A percentile compares a stretch with the other conserved stretches of the same genome.
phyloP scores from a whole-genome alignment of 2,797 vertebrate species.

The Champsocephalus esox region DNA sequence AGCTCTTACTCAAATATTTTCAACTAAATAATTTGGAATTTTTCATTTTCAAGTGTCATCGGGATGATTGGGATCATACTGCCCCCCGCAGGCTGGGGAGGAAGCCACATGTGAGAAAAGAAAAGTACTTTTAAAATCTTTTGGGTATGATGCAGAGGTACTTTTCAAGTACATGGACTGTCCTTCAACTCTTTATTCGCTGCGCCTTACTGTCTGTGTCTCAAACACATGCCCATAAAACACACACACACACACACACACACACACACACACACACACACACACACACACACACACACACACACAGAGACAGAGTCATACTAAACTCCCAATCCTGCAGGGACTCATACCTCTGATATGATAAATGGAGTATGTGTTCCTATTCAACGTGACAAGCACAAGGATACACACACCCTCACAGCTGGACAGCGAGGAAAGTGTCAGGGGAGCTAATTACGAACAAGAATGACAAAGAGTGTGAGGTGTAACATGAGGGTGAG shows the following conservation, averaged over 20 bases:
- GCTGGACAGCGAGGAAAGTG: constrained; percentile 60
- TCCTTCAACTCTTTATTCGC: constrained; percentile 69
- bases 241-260: neutral
- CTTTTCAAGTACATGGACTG: constrained; percentile 53
- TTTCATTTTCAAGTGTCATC: constrained; percentile 11
- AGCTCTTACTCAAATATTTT: constrained; percentile 6
- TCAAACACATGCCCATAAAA: constrained; percentile 33
- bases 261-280: neutral
- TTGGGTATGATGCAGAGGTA: constrained; percentile 22
- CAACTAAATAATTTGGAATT: constrained; percentile 10
- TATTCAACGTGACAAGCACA: constrained; percentile 49
- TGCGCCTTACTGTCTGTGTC: constrained; percentile 14
- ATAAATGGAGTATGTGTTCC: constrained; percentile 57
- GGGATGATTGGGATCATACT: constrained; percentile 47
- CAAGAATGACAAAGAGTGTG: constrained; percentile 31
- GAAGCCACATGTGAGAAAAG: constrained; percentile 29
- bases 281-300: too few species aligned
- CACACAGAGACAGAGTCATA: constrained; percentile 25
- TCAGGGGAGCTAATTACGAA: constrained; percentile 74
- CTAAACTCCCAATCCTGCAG: constrained; percentile 52
- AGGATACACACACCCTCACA: constrained; percentile 45
- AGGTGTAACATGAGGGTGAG: constrained; percentile 55
- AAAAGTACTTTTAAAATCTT: constrained; percentile 30
- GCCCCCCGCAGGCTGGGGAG: constrained; percentile 61
- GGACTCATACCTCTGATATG: constrained; percentile 55